Conservation (phyloP, 2,888 invertebrate genomes). For the Drosophila neotestacea region DNA sequence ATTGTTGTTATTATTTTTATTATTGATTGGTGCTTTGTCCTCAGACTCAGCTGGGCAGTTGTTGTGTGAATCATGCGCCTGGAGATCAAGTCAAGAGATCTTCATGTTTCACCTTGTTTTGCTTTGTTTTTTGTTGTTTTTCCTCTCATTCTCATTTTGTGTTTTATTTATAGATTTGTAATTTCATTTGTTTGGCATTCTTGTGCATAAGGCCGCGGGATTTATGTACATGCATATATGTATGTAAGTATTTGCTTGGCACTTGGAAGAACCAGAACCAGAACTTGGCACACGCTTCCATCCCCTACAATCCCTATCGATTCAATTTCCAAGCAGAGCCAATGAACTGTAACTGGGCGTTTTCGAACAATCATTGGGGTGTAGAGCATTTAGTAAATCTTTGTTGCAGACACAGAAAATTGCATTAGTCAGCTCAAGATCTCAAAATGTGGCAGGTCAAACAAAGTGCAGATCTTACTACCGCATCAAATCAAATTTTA, state of each 20-base stretch:
- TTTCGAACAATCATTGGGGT: constrained; percentile 1
- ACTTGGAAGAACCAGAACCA: constrained; percentile 3
- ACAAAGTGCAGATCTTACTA: not conserved
- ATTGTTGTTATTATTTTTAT: constrained; percentile 6
- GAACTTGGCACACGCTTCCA: constrained; percentile 11
- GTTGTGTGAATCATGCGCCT: constrained; percentile 34
- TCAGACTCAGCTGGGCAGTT: constrained; percentile 33
- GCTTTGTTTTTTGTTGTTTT: constrained; percentile 5
- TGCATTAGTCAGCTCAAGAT: constrained; percentile 40
- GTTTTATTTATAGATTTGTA: constrained; percentile 65
- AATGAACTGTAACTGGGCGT: constrained; percentile 22
- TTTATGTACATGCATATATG: constrained; percentile 19
- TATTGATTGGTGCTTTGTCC: constrained; percentile 6
- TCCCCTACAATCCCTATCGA: constrained; percentile 1
- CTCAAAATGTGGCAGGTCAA: constrained; percentile 20
- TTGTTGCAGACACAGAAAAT: constrained; percentile 39
- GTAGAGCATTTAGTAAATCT: constrained; percentile 20
- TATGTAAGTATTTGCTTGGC: constrained; percentile 2
- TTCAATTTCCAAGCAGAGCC: constrained; percentile 12
- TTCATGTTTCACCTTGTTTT: constrained; percentile 5
- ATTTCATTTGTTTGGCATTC: constrained; percentile 55
- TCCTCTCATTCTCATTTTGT: constrained; percentile 9
- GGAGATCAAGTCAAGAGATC: constrained; percentile 29
- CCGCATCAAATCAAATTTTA: too few species aligned
- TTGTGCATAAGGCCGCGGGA: constrained; percentile 31